Evolutionary conservation across 2,113 vertebrate genomes (phyloP).

Genomic region (Siphamia tubifer): DNA sequence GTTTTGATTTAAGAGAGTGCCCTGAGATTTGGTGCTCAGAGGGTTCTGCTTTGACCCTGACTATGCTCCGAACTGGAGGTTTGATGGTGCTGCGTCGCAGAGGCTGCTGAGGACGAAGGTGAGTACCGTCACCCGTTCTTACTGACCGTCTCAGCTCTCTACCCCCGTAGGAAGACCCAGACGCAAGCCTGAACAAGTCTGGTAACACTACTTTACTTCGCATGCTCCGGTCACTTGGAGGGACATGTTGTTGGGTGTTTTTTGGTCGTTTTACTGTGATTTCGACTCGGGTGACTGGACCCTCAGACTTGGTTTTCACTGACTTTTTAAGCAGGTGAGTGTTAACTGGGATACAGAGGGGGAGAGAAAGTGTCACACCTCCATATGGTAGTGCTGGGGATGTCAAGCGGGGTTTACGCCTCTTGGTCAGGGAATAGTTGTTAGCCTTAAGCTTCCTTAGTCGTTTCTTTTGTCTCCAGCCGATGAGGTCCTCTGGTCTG

Average conservation of each 20-base stretch:
- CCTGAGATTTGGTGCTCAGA: constrained; percentile 63
- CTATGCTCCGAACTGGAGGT: constrained; percentile 28
- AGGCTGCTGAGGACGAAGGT: constrained; percentile 16
- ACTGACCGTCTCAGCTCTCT: constrained; percentile 63
- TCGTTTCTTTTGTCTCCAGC: constrained; percentile 84
- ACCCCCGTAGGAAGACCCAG: constrained; percentile 14
- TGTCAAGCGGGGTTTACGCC: constrained; percentile 69
- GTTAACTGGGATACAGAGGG: constrained; percentile 73
- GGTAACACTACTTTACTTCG: constrained; percentile 62
- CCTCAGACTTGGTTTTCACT: constrained; percentile 56
- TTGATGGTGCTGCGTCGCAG: constrained; percentile 7
- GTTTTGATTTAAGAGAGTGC: constrained; percentile 7
- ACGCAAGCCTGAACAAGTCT: constrained; percentile 50
- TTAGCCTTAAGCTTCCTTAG: constrained; percentile 82
- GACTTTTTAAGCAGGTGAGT: constrained; percentile 62
- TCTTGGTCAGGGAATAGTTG: constrained; percentile 80
- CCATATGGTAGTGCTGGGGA: constrained; percentile 30
- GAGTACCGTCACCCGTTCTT: constrained; percentile 23
- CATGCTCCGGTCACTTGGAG: constrained; percentile 71
- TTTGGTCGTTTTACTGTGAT: constrained; percentile 50
- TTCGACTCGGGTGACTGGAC: neutral
- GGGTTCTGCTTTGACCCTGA: constrained; percentile 73
- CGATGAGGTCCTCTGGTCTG: constrained; percentile 78
- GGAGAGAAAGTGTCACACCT: constrained; percentile 58
- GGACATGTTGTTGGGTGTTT: neutral